phyloP scores from a whole-genome alignment of 2,797 vertebrate species.

The Alexandromys oeconomus region DNA sequence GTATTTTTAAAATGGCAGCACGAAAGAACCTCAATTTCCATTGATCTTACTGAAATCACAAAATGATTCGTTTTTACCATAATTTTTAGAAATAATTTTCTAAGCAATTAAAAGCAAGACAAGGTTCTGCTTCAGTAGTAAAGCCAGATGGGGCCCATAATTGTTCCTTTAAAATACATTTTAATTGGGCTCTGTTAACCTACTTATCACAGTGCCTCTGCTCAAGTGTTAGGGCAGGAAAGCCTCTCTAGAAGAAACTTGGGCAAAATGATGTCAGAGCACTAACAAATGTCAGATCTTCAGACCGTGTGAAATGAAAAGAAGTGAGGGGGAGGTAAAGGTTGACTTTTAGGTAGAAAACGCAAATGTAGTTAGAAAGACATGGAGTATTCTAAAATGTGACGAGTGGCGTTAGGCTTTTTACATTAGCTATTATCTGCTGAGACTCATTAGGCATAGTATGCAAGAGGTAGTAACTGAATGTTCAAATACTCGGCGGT shows the following conservation, averaged over 20 bases:
- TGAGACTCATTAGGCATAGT: conserved; percentile 76
- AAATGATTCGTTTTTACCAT: conserved; percentile 24
- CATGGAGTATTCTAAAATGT: conserved; percentile 79
- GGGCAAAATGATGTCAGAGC: conserved; percentile 66
- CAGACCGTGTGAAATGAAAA: conserved; percentile 47
- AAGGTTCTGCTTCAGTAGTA: conserved; percentile 19
- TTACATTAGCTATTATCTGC: conserved; percentile 81
- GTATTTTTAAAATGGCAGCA: background rate
- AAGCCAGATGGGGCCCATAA: conserved; percentile 25
- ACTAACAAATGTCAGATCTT: conserved; percentile 76
- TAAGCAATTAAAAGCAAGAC: conserved; percentile 12
- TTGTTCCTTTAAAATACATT: conserved; percentile 51
- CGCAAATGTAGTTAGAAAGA: conserved; percentile 63
- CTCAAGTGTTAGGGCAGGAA: conserved; percentile 34
- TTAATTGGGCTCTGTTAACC: conserved; percentile 49
- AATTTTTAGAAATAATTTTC: conserved; percentile 54
- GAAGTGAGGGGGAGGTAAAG: conserved; percentile 48
- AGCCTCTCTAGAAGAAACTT: background rate
- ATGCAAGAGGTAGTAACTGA: conserved; percentile 82
- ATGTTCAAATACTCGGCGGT: conserved; percentile 68
- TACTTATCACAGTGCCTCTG: conserved; percentile 16
- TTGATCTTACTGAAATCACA: conserved; percentile 54
- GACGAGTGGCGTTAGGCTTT: conserved; percentile 74
- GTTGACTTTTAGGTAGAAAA: conserved; percentile 69
- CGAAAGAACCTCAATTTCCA: background rate